Evolutionary conservation across 1,140 invertebrate species (phyloP).

Genomic region (Hycleus phaleratus): DNA sequence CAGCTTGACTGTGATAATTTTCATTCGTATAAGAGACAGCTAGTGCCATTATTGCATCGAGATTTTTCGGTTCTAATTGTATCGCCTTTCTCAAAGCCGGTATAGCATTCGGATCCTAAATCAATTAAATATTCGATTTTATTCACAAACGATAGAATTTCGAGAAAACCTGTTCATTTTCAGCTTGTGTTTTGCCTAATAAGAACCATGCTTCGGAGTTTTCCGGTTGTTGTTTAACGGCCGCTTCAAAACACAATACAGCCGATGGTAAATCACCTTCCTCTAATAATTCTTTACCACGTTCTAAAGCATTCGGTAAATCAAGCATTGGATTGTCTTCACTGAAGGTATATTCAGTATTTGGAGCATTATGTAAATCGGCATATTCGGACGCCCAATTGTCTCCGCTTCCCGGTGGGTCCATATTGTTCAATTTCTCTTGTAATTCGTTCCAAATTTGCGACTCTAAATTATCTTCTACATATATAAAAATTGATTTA

Average conservation of each 20-base stretch:
- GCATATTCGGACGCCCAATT: slow-evolving; percentile 59
- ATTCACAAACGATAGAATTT: neutral
- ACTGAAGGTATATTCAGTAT: slow-evolving; percentile 75
- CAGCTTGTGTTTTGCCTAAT: slow-evolving; percentile 83
- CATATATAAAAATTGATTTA: too few species aligned
- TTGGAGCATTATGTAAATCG: slow-evolving; percentile 54
- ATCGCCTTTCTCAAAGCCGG: slow-evolving; percentile 81
- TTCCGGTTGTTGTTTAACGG: slow-evolving; percentile 75
- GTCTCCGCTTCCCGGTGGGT: slow-evolving; percentile 46
- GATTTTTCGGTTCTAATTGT: slow-evolving; percentile 71
- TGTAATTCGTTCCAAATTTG: slow-evolving; percentile 71
- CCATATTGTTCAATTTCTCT: slow-evolving; percentile 67
- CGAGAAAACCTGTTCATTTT: slow-evolving; percentile 67
- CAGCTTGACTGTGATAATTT: slow-evolving; percentile 68
- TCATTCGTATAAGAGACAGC: slow-evolving; percentile 97
- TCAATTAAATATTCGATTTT: too few species aligned
- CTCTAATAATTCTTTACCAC: slow-evolving; percentile 74
- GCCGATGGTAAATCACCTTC: slow-evolving; percentile 90
- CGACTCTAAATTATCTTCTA: slow-evolving; percentile 46
- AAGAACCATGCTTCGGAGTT: slow-evolving; percentile 77
- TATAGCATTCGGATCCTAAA: slow-evolving; percentile 77
- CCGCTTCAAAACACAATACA: slow-evolving; percentile 94
- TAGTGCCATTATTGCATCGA: slow-evolving; percentile 78
- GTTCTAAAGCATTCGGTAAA: slow-evolving; percentile 73
- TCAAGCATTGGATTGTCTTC: slow-evolving; percentile 81